These are phyloP conservation scores for Caenorhabditis macrosperma DNA, from an alignment of 2,888 invertebrate species.

Conservation along the genomic window DNA sequence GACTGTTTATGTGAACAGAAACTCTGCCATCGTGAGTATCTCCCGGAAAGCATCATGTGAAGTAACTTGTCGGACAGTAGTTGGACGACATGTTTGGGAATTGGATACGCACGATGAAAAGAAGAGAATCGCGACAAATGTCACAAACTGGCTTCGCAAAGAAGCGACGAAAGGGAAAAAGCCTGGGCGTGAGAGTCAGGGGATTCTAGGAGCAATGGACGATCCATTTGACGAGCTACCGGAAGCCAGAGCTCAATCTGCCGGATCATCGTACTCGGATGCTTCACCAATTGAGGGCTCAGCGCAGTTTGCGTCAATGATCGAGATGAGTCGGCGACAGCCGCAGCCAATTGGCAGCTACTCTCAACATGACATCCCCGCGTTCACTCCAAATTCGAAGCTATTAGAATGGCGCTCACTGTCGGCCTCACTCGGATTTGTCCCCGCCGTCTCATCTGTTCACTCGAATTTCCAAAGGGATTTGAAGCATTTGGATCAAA, in stretches of 20 bases:
- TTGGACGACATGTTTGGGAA: constrained; percentile 73
- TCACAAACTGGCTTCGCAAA: constrained; percentile 70
- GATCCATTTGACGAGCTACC: constrained; percentile 71
- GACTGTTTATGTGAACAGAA: constrained; percentile 60
- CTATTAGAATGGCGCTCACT: constrained; percentile 67
- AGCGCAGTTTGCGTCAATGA: constrained; percentile 58
- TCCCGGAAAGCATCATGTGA: constrained; percentile 58
- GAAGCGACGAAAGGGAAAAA: constrained; percentile 63
- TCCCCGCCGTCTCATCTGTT: constrained; percentile 62
- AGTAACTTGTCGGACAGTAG: constrained; percentile 72
- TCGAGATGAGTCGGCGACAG: constrained; percentile 62
- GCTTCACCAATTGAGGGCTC: constrained; percentile 41
- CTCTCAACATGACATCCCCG: constrained; percentile 18
- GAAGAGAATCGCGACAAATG: constrained; percentile 56
- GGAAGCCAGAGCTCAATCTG: constrained; percentile 24
- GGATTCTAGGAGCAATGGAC: constrained; percentile 70
- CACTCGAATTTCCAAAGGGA: constrained; percentile 85
- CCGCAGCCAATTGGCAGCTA: constrained; percentile 55
- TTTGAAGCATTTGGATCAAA: constrained; percentile 91
- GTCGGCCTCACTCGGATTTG: constrained; percentile 65
- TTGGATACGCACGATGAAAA: constrained; percentile 61
- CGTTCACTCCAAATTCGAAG: constrained; percentile 43
- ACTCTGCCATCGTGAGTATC: constrained; percentile 53
- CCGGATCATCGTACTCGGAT: constrained; percentile 1
- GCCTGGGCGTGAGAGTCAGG: constrained; percentile 64